These are phyloP conservation scores for Xenentodon cancila DNA, from an alignment of 2,797 vertebrate species.

Conservation along the genomic window DNA sequence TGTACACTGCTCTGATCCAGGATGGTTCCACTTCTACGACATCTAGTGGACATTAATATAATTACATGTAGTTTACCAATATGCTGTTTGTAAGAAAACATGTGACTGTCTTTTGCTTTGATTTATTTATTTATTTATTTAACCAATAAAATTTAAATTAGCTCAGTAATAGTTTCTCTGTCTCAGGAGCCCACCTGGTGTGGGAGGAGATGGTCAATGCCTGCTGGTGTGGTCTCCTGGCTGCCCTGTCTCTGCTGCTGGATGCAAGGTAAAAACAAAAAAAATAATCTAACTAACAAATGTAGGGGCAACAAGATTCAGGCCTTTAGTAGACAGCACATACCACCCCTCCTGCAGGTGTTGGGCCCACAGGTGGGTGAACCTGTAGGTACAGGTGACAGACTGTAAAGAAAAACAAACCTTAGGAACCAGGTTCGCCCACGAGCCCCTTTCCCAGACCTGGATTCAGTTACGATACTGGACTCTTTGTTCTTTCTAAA, in stretches of 20 bases:
- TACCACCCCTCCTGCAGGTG: not conserved
- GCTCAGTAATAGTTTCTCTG: constrained; percentile 20
- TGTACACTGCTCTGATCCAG: not conserved
- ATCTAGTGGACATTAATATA: constrained; percentile 17
- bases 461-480: too few relatives aligned
- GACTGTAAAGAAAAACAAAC: too few relatives aligned
- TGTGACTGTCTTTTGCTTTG: not conserved
- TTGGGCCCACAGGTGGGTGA: too few relatives aligned
- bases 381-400: too few relatives aligned
- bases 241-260: constrained; percentile 94
- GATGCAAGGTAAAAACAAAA: constrained; percentile 90
- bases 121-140: not conserved
- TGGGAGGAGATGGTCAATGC: constrained; percentile 99
- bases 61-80: not conserved
- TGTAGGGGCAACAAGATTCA: too few relatives aligned
- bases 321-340: too few relatives aligned
- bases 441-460: too few relatives aligned
- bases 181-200: constrained; percentile 89
- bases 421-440: too few relatives aligned
- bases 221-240: constrained; percentile 97
- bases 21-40: constrained; percentile 8
- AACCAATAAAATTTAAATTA: not conserved
- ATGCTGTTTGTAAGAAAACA: not conserved
- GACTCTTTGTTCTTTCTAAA: too few relatives aligned
- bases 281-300: not conserved